phyloP scores from a whole-genome alignment of 2,888 invertebrate species.

The Galeruca laticollis region DNA sequence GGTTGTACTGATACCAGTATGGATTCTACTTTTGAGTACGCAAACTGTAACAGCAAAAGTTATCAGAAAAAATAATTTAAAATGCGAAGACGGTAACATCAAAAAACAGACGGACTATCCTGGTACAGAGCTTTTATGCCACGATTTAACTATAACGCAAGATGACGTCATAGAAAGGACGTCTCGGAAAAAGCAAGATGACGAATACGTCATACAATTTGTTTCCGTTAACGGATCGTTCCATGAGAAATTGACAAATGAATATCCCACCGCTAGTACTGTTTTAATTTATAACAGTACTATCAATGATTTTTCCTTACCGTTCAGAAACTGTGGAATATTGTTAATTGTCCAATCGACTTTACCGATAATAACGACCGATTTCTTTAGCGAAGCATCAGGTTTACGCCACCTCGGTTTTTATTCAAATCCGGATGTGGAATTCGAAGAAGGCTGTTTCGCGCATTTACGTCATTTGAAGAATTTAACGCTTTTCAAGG shows the following conservation, averaged over 20 bases:
- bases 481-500: background rate
- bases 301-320: background rate
- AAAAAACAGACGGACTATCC: background rate
- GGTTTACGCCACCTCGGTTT: background rate
- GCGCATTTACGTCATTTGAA: background rate
- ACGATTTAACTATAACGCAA: background rate
- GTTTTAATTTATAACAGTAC: background rate
- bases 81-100: background rate
- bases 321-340: background rate
- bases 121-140: background rate
- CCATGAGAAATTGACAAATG: background rate
- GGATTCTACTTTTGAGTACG: background rate
- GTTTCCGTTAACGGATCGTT: background rate
- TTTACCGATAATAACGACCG: background rate
- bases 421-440: background rate
- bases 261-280: background rate
- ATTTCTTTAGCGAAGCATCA: background rate
- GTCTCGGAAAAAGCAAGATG: background rate
- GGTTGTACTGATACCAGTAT: background rate
- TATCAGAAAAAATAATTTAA: background rate
- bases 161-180: background rate
- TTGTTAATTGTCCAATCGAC: background rate
- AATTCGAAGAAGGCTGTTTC: slow-evolving; percentile 3
- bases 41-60: background rate
- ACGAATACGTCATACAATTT: background rate